These are phyloP conservation scores for Plebejus anna DNA, from an alignment of 2,888 invertebrate species.

Conservation along the genomic window DNA sequence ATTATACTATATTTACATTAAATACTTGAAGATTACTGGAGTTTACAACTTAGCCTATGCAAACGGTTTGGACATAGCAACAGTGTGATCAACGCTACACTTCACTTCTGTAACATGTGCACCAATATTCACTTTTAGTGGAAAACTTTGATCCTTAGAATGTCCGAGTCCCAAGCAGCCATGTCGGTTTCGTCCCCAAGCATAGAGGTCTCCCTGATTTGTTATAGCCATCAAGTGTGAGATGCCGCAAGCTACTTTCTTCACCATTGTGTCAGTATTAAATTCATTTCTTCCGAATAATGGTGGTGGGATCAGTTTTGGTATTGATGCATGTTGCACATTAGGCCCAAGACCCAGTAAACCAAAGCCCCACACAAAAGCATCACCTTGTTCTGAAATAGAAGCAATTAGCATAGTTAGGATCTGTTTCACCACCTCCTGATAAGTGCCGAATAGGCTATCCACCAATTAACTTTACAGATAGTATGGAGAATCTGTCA, in stretches of 20 bases:
- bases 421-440: too few relatives aligned
- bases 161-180: conserved; percentile 92
- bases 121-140: conserved; percentile 89
- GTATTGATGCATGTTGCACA: conserved; percentile 82
- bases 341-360: conserved; percentile 93
- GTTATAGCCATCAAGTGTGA: conserved; percentile 89
- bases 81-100: conserved; percentile 93
- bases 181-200: conserved; percentile 94
- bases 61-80: conserved; percentile 87
- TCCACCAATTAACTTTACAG: too few relatives aligned
- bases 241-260: conserved; percentile 85
- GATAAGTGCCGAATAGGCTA: too few relatives aligned
- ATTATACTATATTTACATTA: conserved; percentile 12
- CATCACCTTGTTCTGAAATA: conserved; percentile 86
- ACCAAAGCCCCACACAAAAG: conserved; percentile 97
- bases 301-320: conserved; percentile 86
- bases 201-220: conserved; percentile 89
- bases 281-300: conserved; percentile 94
- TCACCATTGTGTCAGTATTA: conserved; percentile 83
- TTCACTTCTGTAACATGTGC: conserved; percentile 86
- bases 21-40: background rate
- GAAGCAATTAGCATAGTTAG: background rate
- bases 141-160: conserved; percentile 91
- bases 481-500: too few relatives aligned
- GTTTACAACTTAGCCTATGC: conserved; percentile 52